Conservation (phyloP, 2,113 vertebrate genomes). For the Colossoma macropomum region DNA sequence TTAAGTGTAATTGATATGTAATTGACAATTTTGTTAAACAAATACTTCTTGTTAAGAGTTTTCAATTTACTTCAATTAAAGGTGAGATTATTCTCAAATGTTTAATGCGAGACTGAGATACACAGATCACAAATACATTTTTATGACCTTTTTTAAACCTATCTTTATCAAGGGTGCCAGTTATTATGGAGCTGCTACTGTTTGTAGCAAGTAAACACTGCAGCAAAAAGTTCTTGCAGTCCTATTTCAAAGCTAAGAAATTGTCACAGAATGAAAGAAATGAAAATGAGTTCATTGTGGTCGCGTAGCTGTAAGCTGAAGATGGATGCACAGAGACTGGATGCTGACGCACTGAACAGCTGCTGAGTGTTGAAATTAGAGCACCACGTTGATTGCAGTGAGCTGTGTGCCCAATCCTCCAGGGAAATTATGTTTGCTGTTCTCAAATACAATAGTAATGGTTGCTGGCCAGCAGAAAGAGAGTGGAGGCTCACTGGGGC, state of each 20-base stretch:
- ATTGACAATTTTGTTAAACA: too few species aligned
- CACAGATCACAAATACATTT: too few species aligned
- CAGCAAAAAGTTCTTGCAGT: conserved; percentile 1
- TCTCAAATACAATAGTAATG: conserved; percentile 58
- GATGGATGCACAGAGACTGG: conserved; percentile 46
- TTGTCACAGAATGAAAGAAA: conserved; percentile 26
- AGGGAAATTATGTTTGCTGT: conserved; percentile 61
- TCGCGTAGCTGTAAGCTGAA: conserved; percentile 36
- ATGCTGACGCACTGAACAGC: conserved; percentile 47
- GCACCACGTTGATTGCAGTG: conserved; percentile 36
- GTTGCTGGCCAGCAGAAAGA: conserved; percentile 51
- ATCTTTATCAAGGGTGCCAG: too few species aligned
- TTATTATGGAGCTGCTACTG: too few species aligned
- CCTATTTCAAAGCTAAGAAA: conserved; percentile 37
- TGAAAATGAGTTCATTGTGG: conserved; percentile 38
- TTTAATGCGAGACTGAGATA: too few species aligned
- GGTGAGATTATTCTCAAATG: too few species aligned
- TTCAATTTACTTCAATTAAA: too few species aligned
- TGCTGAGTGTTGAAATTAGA: conserved; percentile 55
- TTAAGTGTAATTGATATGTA: too few species aligned
- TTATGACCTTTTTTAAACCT: too few species aligned
- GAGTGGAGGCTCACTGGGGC: conserved; percentile 33
- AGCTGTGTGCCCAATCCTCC: conserved; percentile 42
- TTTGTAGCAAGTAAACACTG: not conserved
- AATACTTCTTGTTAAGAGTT: too few species aligned